Evolutionary conservation across 1,140 invertebrate species (phyloP).

Genomic region (Drosophila bocqueti): DNA sequence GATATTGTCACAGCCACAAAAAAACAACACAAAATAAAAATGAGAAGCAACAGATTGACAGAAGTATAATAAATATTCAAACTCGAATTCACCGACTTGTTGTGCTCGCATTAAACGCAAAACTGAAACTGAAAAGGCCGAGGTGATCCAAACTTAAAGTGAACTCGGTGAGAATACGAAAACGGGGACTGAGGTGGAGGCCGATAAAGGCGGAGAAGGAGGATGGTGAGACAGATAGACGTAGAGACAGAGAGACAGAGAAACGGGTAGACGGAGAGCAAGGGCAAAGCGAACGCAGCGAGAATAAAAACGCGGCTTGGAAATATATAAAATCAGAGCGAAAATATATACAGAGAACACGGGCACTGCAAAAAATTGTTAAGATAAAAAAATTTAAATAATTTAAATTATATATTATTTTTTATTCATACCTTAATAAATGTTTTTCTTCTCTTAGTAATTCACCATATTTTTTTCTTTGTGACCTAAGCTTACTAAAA

Average conservation of each 20-base stretch:
- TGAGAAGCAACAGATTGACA: neutral
- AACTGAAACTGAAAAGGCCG: slow-evolving; percentile 70
- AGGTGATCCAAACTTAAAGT: slow-evolving; percentile 67
- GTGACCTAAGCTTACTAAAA: slow-evolving; percentile 19
- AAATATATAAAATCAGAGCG: slow-evolving; percentile 43
- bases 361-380: neutral
- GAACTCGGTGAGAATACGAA: slow-evolving; percentile 71
- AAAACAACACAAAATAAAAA: slow-evolving; percentile 10
- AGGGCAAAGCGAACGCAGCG: slow-evolving; percentile 41
- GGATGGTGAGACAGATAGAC: neutral
- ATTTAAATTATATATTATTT: no score
- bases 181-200: slow-evolving; percentile 3
- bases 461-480: neutral
- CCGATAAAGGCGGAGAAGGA: neutral
- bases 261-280: slow-evolving; percentile 3
- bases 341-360: slow-evolving; percentile 4
- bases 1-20: slow-evolving; percentile 6
- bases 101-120: slow-evolving; percentile 74
- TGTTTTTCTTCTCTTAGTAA: neutral
- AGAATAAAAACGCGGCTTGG: slow-evolving; percentile 64
- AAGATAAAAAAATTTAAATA: neutral
- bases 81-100: slow-evolving; percentile 58
- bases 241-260: neutral
- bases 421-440: no score
- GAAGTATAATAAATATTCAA: slow-evolving; percentile 19